These are phyloP conservation scores for Chionoecetes opilio DNA, from an alignment of 1,140 invertebrate species.

Conservation along the genomic window DNA sequence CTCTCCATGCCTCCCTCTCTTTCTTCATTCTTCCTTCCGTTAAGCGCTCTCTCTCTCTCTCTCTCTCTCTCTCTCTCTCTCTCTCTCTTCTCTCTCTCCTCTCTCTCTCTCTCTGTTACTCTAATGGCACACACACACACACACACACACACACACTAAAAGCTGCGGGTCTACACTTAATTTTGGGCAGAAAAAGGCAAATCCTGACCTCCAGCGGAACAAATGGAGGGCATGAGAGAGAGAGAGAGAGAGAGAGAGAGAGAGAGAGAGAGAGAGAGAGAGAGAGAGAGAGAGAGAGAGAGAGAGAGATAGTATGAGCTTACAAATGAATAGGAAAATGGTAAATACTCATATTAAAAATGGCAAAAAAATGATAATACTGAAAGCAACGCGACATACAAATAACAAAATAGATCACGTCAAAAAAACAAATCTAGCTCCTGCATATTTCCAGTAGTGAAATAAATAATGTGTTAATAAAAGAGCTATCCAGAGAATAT, in stretches of 20 bases:
- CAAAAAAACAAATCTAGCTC: background rate
- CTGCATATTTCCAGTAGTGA: background rate
- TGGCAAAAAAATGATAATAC: background rate
- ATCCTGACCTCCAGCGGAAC: background rate
- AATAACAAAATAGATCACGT: background rate
- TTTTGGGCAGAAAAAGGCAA: background rate
- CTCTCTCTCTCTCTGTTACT: too few species aligned
- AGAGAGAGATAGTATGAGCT: background rate
- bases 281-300: background rate
- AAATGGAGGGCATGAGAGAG: background rate
- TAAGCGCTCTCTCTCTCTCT: background rate
- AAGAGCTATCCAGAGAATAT: background rate
- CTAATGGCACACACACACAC: too few species aligned
- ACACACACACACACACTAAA: background rate
- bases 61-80: background rate
- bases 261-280: background rate
- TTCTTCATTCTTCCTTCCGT: background rate
- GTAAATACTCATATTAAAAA: background rate
- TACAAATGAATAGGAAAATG: background rate
- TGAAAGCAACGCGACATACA: background rate
- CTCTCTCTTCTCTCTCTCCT: too few species aligned
- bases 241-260: background rate
- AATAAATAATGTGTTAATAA: background rate
- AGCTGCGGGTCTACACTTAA: background rate
- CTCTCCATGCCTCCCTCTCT: background rate